Conservation (phyloP, 2,113 vertebrate species). For the Heterocephalus glaber region DNA sequence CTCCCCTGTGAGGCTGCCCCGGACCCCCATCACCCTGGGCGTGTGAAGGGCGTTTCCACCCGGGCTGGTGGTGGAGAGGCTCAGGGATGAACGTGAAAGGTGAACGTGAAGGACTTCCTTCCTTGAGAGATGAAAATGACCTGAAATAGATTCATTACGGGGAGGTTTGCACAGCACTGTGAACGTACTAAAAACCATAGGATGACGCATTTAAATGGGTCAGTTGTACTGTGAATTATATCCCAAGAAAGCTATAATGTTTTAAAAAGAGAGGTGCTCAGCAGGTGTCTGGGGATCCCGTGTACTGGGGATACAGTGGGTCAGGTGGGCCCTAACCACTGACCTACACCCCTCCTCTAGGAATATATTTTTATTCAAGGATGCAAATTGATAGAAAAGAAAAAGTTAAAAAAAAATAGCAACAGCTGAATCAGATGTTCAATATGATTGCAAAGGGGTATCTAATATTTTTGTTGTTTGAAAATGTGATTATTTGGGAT, state of each 20-base stretch:
- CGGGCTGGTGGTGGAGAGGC: too few relatives aligned
- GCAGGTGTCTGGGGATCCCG: rapidly evolving
- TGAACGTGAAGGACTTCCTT: too few relatives aligned
- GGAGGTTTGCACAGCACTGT: not conserved
- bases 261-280: too few relatives aligned
- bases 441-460: not conserved
- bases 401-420: not conserved
- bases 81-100: too few relatives aligned
- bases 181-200: not conserved
- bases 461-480: not conserved
- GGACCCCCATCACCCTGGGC: rapidly evolving
- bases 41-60: rapidly evolving
- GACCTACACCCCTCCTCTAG: too few relatives aligned
- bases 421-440: not conserved
- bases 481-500: not conserved
- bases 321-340: not conserved
- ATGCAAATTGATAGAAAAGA: not conserved
- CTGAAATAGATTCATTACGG: not conserved
- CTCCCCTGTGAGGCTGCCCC: rapidly evolving
- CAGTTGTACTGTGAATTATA: not conserved
- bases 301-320: too few relatives aligned
- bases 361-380: not conserved
- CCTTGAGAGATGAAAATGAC: not conserved
- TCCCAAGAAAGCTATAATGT: not conserved
- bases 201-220: too few relatives aligned